A percentile compares a stretch with the other conserved stretches of the same genome.
Evolutionary conservation across 2,888 invertebrate genomes (phyloP).

Genomic region (Kryphioiulus occultus): DNA sequence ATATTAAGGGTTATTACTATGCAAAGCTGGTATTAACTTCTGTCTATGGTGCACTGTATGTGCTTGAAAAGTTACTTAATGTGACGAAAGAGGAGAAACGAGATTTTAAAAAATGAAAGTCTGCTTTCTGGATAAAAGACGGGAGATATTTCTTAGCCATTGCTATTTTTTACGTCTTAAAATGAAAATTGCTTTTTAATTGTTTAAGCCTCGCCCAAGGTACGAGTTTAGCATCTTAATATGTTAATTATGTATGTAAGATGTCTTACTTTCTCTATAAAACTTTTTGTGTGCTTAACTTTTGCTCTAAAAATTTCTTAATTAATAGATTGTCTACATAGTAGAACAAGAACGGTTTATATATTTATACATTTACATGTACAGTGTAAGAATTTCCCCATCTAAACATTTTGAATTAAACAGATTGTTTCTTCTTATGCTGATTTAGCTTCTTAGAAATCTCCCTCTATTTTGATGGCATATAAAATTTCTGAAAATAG

Average conservation of each 20-base stretch:
- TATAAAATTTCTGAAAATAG: no score
- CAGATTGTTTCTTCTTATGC: no score
- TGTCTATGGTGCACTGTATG: neutral
- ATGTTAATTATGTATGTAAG: neutral
- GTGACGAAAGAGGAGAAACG: neutral
- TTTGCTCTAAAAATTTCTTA: neutral
- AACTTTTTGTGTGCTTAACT: neutral
- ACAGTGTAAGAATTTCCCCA: no score
- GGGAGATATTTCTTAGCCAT: neutral
- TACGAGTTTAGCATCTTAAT: neutral
- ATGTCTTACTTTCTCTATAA: neutral
- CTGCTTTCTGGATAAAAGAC: neutral
- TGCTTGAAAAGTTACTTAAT: neutral
- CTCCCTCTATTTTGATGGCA: no score
- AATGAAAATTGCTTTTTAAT: constrained; percentile 40
- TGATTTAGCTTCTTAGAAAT: no score
- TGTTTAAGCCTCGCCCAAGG: neutral
- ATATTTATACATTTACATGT: no score
- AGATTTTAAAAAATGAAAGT: neutral
- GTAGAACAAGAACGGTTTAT: no score
- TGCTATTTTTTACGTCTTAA: neutral
- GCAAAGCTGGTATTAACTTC: neutral
- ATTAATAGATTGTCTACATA: neutral
- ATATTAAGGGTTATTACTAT: neutral
- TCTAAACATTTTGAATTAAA: no score